Percentiles rank a stretch among this genome's conserved stretches.
Conservation (phyloP, 2,888 invertebrate species). For the Orthonevra nobilis region DNA sequence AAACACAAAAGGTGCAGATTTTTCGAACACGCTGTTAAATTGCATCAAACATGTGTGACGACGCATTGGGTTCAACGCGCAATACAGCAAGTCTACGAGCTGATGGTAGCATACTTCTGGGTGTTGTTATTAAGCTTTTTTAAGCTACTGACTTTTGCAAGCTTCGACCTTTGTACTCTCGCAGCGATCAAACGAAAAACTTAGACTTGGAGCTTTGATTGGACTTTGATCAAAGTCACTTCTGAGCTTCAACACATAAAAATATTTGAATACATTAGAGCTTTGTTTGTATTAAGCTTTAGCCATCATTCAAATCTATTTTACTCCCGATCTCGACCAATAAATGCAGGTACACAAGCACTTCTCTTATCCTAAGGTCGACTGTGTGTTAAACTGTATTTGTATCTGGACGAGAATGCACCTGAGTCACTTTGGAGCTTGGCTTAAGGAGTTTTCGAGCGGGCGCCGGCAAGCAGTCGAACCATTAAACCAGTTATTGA, state of each 20-base stretch:
- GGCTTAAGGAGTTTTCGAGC: background rate
- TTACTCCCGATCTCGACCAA: conserved; percentile 10
- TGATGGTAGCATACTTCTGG: conserved; percentile 53
- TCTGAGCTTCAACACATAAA: background rate
- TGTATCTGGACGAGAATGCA: conserved; percentile 33
- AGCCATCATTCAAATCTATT: background rate
- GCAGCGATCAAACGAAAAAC: too few species aligned
- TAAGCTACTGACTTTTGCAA: conserved; percentile 18
- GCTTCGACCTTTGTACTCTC: conserved; percentile 8
- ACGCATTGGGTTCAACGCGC: background rate
- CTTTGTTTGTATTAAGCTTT: background rate
- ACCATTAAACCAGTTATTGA: conserved; percentile 69
- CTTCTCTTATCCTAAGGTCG: conserved; percentile 40
- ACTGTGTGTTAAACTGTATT: conserved; percentile 22
- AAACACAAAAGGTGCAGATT: background rate
- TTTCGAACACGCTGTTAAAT: conserved; percentile 5
- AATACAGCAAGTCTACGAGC: too few species aligned
- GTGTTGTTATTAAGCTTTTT: background rate
- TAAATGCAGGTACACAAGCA: too few species aligned
- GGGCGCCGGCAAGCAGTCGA: conserved; percentile 3
- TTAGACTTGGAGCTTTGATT: background rate
- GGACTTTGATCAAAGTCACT: background rate
- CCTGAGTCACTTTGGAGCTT: conserved; percentile 41
- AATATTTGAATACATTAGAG: too few species aligned
- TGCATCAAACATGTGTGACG: background rate